Evolutionary conservation across 2,888 invertebrate species (phyloP).

Genomic region (Hololepta plana): DNA sequence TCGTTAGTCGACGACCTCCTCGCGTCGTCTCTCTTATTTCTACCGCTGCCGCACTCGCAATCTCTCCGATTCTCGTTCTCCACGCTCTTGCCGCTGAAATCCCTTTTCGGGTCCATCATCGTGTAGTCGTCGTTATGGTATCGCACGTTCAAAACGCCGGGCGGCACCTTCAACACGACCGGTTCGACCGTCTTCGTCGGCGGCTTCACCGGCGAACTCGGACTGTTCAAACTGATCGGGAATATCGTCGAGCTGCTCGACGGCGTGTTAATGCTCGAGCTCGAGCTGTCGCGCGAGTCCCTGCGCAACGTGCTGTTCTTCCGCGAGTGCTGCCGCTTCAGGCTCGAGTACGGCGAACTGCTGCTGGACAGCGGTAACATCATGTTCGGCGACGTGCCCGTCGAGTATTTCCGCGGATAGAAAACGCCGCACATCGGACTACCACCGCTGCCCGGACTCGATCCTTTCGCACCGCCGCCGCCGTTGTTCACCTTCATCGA

Average conservation of each 20-base stretch:
- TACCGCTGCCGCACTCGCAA: no score
- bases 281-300: conserved; percentile 26
- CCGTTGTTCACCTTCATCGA: conserved; percentile 19
- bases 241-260: conserved; percentile 43
- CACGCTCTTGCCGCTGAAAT: neutral
- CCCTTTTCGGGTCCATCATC: neutral
- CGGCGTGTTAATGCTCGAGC: conserved; percentile 33
- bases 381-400: conserved; percentile 27
- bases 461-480: no score
- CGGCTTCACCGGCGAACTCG: conserved; percentile 39
- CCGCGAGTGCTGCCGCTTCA: conserved; percentile 22
- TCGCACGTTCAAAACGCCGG: conserved; percentile 16
- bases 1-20: no score
- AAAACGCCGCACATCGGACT: conserved; percentile 13
- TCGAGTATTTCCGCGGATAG: conserved; percentile 22
- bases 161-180: conserved; percentile 18
- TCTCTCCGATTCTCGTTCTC: no score
- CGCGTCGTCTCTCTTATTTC: no score
- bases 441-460: conserved; percentile 8
- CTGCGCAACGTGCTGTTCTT: conserved; percentile 24
- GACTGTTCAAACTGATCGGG: conserved; percentile 48
- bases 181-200: conserved; percentile 9
- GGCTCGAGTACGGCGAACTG: conserved; percentile 29
- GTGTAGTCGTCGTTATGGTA: conserved; percentile 11
- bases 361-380: conserved; percentile 30